Evolutionary conservation across 2,113 vertebrate species (phyloP).

Genomic region (Garra rufa): DNA sequence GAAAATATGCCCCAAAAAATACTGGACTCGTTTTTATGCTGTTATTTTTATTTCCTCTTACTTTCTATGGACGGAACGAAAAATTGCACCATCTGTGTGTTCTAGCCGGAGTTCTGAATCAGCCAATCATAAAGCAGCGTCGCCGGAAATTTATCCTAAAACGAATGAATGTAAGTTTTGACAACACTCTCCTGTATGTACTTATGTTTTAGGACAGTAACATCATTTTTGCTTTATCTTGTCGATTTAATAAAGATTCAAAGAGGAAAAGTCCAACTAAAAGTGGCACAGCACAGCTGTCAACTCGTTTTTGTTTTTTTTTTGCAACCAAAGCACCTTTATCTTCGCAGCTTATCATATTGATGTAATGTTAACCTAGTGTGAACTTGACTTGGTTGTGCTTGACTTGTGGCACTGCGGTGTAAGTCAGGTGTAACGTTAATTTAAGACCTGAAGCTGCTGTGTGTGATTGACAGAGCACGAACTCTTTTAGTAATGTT

Average conservation of each 20-base stretch:
- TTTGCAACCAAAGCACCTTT: not conserved
- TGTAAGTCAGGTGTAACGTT: not conserved
- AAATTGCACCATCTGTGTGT: not conserved
- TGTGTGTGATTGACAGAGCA: not conserved
- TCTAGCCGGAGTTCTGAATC: not conserved
- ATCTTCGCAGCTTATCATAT: not conserved
- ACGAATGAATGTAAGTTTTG: not conserved
- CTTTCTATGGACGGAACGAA: not conserved
- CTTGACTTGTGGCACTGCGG: not conserved
- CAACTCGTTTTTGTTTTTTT: not conserved
- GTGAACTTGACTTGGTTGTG: not conserved
- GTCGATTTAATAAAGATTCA: not conserved
- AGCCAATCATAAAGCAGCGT: slow-evolving; percentile 2
- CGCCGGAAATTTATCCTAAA: not conserved
- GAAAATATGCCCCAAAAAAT: not conserved
- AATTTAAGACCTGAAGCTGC: not conserved
- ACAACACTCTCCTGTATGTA: not conserved
- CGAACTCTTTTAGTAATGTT: not conserved
- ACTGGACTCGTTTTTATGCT: not conserved
- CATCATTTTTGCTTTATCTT: not conserved
- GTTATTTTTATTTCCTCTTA: not conserved
- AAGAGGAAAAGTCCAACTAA: not conserved
- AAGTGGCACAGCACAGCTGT: not conserved
- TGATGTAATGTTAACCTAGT: not conserved
- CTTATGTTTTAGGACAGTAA: not conserved